These are phyloP conservation scores for Gisinianus flammeolus DNA, from an alignment of 2,888 invertebrate genomes.

Conservation along the genomic window DNA sequence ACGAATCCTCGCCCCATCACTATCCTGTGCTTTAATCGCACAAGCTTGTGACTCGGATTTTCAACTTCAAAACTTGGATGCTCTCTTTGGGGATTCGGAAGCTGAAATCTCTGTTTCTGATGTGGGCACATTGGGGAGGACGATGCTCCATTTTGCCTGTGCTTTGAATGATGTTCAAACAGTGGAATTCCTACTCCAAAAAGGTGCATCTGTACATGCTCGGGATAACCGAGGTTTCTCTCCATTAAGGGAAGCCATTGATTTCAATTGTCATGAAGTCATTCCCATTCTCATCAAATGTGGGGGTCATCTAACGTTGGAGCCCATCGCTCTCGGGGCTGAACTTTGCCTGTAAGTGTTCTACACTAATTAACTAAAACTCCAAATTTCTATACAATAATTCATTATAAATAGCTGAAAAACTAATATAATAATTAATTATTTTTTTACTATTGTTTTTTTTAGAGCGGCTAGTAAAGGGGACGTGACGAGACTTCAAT, in stretches of 20 bases:
- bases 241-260: conserved; percentile 74
- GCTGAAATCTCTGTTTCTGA: conserved; percentile 53
- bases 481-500: conserved; percentile 67
- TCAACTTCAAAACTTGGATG: conserved; percentile 66
- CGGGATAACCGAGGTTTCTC: conserved; percentile 75
- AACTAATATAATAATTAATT: not conserved
- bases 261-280: conserved; percentile 69
- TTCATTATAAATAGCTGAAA: not conserved
- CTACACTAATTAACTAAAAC: not conserved
- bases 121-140: conserved; percentile 65
- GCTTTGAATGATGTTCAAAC: conserved; percentile 72
- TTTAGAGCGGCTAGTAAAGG: conserved; percentile 64
- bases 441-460: conserved; percentile 21
- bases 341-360: conserved; percentile 69
- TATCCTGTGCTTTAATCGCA: conserved; percentile 71
- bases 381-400: not conserved
- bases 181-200: conserved; percentile 74
- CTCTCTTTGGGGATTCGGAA: conserved; percentile 59
- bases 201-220: conserved; percentile 82
- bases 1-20: conserved; percentile 72
- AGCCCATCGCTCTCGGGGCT: conserved; percentile 69
- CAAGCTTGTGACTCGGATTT: conserved; percentile 61
- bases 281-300: conserved; percentile 73
- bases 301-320: conserved; percentile 75
- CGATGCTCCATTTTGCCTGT: conserved; percentile 83